Evolutionary conservation across 2,888 invertebrate genomes (phyloP).

Genomic region (Synergus umbraculus): DNA sequence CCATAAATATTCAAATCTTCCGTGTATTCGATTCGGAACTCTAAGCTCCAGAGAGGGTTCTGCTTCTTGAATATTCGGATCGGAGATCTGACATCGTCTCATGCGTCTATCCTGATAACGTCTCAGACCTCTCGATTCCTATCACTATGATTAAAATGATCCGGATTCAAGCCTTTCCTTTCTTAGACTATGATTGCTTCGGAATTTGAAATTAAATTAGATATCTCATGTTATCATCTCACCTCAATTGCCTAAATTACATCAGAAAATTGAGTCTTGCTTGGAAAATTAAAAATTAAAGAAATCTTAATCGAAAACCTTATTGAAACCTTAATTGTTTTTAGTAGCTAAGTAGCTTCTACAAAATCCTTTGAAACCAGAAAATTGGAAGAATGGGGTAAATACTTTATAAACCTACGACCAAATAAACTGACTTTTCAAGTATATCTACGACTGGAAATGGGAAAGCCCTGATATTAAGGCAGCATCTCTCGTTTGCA

Average conservation of each 20-base stretch:
- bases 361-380: not conserved
- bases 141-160: constrained; percentile 25
- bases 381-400: not conserved
- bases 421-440: not conserved
- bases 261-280: too few relatives aligned
- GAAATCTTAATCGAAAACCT: too few relatives aligned
- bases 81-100: constrained; percentile 17
- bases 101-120: constrained; percentile 23
- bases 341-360: too few relatives aligned
- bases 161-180: not conserved
- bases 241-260: not conserved
- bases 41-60: constrained; percentile 28
- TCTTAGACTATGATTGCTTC: not conserved
- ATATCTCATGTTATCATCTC: not conserved
- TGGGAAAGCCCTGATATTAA: constrained; percentile 8
- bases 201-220: not conserved
- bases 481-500: constrained; percentile 51
- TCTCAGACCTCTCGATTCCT: constrained; percentile 18
- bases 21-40: constrained; percentile 28
- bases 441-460: not conserved
- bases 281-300: too few relatives aligned
- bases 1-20: constrained; percentile 35
- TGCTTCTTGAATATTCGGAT: constrained; percentile 36
- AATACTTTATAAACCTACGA: not conserved
- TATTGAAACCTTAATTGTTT: too few relatives aligned